These are phyloP conservation scores for Saguinus midas DNA, from an alignment of 2,113 vertebrate species.

Conservation along the genomic window DNA sequence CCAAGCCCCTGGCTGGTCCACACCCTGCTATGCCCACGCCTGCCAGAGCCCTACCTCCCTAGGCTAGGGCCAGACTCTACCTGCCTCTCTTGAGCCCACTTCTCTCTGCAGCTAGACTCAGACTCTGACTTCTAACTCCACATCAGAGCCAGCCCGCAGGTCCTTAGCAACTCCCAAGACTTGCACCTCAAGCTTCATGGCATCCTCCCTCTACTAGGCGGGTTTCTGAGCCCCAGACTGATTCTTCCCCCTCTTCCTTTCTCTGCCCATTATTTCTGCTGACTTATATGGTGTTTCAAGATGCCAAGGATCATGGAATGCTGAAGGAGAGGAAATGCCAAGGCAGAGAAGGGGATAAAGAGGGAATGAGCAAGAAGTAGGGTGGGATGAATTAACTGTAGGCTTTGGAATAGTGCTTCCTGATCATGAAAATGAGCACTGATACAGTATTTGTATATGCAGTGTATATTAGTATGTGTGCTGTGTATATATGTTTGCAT, in stretches of 20 bases:
- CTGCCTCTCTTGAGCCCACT: background rate
- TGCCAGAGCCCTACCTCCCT: background rate
- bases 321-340: background rate
- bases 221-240: background rate
- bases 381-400: background rate
- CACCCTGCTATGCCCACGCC: too few species aligned
- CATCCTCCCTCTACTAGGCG: fast-evolving
- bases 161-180: background rate
- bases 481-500: background rate
- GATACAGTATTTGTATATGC: background rate
- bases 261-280: background rate
- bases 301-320: background rate
- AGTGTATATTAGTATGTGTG: background rate
- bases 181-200: background rate
- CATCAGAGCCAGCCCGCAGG: background rate
- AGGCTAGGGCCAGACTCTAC: background rate
- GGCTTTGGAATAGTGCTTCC: background rate
- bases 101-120: background rate
- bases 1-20: background rate
- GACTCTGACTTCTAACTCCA: background rate
- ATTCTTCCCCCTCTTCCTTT: background rate
- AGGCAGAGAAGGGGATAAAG: background rate
- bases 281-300: background rate
- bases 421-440: background rate
- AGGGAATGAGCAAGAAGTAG: background rate